Evolutionary conservation across 2,888 invertebrate genomes (phyloP).

Genomic region (Pherbina coryleti): DNA sequence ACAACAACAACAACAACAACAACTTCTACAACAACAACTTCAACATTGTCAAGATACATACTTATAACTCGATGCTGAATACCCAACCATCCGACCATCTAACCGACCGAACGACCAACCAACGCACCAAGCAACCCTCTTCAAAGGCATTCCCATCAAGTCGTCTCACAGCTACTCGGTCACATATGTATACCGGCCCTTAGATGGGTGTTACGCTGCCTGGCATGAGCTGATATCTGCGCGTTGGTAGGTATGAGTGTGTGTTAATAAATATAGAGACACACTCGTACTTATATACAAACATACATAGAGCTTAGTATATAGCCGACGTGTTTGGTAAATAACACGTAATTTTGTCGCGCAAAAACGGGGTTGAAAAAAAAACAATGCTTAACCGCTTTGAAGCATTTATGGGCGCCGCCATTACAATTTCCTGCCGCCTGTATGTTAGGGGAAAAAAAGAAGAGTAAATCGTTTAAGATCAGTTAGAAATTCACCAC

Average conservation of each 20-base stretch:
- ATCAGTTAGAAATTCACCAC: not conserved
- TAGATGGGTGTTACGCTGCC: not conserved
- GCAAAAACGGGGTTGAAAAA: slow-evolving; percentile 51
- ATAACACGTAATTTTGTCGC: slow-evolving; percentile 67
- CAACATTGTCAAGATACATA: slow-evolving; percentile 11
- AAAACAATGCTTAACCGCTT: slow-evolving; percentile 4
- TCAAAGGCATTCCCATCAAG: not conserved
- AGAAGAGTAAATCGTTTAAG: not conserved
- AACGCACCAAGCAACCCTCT: slow-evolving; percentile 20
- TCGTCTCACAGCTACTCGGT: not conserved
- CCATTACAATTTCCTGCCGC: slow-evolving; percentile 47
- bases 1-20: not conserved
- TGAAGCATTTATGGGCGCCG: slow-evolving; percentile 32
- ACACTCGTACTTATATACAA: slow-evolving; percentile 1
- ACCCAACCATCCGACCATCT: slow-evolving; percentile 13
- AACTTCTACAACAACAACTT: not conserved
- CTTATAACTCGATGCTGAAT: not conserved
- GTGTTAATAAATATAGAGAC: not conserved
- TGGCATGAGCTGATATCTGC: slow-evolving; percentile 7
- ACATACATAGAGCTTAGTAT: slow-evolving; percentile 8
- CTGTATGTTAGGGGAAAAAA: not conserved
- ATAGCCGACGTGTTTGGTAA: slow-evolving; percentile 63
- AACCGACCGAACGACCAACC: slow-evolving; percentile 9
- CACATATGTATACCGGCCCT: not conserved
- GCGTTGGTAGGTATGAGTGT: slow-evolving; percentile 10